Evolutionary conservation across 1,140 invertebrate species (phyloP), one percentile per base, ranked within the genome.

Genomic region (Meloidogyne hapla): DNA sequence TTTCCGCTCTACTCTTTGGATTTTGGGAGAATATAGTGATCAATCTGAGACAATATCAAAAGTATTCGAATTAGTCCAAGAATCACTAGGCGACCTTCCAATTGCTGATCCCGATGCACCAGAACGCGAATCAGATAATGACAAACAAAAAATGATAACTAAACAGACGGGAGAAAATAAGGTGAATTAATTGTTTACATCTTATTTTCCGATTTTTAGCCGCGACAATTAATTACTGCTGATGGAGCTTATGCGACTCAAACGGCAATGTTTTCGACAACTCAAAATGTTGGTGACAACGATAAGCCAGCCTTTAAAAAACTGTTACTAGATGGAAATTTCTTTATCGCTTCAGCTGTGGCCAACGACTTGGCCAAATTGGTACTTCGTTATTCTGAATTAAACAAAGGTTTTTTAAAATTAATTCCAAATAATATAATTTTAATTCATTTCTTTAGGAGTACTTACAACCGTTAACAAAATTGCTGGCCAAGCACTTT

Each of bases 201-300:
- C 12, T 72, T 33, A 15, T n/a, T 75, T 83, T 15, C 80, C 72
- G 56, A 77, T 77, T 4, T 70, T 62, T 77, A 56, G 88, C 90
- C 9, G 89, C 90, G 56, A 12, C n/a, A 70, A 78, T 88, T 94
- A 42, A 94, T 97, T n/a, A 96, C 94, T 48, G 95, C 94, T 33
- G 96, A 99, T 90, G 97, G 97, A 63, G 98, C 96, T 5, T 99
- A 99, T 88, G 96, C 95, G 40, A 93, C 94, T 4, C 96, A 99
- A 88, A 97, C 94, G 81, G 95, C 94, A 68, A 96, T 99, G 87
- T 96, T 92, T 85, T 90, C 94, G 77, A 89, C 91, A 8, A 89
- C 90, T 9, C 69, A 66, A 13, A 45, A 45, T 8, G n/a, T 62
- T 28, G 48, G n/a, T 15, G 40, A 90, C 2, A 48, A 66, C 9